A percentile compares a stretch with the other conserved stretches of the same genome.
These are phyloP conservation scores for Hylyphantes graminicola DNA, from an alignment of 1,140 invertebrate genomes.

Conservation along the genomic window DNA sequence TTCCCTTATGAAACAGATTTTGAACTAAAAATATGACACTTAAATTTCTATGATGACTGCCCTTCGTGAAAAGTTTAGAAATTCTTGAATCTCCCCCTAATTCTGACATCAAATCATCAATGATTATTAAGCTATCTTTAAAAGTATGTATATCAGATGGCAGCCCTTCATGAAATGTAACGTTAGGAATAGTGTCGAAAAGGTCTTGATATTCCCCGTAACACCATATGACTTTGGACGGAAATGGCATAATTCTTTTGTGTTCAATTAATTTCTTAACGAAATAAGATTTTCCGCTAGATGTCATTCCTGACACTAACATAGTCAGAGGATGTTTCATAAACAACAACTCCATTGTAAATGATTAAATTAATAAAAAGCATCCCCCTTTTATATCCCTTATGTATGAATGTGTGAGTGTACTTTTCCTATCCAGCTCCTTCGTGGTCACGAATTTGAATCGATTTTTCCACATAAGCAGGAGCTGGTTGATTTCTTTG, in stretches of 20 bases:
- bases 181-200: background rate
- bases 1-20: constrained; percentile 22
- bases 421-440: too few relatives aligned
- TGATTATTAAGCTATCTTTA: background rate
- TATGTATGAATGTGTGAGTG: too few relatives aligned
- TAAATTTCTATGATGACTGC: constrained; percentile 4
- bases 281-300: background rate
- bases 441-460: too few relatives aligned
- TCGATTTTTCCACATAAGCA: too few relatives aligned
- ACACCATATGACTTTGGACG: background rate
- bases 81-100: background rate
- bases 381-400: too few relatives aligned
- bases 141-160: background rate
- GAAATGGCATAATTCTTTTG: background rate
- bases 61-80: constrained; percentile 4
- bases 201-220: constrained; percentile 2
- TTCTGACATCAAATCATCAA: constrained; percentile 15
- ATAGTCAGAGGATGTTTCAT: background rate
- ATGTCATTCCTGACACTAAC: background rate
- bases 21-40: background rate
- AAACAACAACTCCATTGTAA: too few relatives aligned
- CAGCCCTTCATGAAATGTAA: constrained; percentile 1
- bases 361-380: too few relatives aligned
- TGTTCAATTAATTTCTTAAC: background rate
- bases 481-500: too few relatives aligned